Base-by-base conservation (phyloP, 1,140 invertebrate genomes). In the Asobara japonica region DNA sequence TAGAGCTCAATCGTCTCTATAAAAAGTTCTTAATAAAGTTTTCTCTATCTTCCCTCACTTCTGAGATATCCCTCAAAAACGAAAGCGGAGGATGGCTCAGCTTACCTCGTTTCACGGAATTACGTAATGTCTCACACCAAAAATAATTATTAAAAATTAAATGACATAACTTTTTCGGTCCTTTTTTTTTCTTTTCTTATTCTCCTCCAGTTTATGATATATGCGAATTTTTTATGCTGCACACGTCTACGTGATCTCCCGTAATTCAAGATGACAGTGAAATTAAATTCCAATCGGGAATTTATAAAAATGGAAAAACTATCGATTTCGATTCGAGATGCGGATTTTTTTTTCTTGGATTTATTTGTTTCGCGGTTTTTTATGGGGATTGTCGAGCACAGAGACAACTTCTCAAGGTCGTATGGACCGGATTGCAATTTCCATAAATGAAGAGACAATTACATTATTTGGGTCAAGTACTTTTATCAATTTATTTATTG, bases 361-460 rank as follows among this genome's bases (percentile, higher is more conserved):
- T n/a, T 45, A n/a, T 45, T 45, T 27, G 51, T 56, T 56, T 22
- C 25, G 41, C 0, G 11, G 4, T 56, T 56, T 56, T 56, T 56
- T 25, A 56, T 56, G 51, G 51, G 20, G 20, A 56, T 56, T 56
- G n/a, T 51, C 51, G 51, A 45, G 41, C 18, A 16, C n/a, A 45
- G 22, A 56, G 22, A 25, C 51, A 56, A 18, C 13, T 56, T 56
- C 18, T 22, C 25, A 56, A 56, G 51, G 51, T 56, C 51, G 22
- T 56, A 11, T 56, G 51, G 51, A 56, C 22, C 18, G 22, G 22
- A 56, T 22, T 22, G 22, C 51, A 11, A 45, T 27, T 27, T 56
- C 51, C 51, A 56, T 56, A 56, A 56, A 56, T 56, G 51, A 22
- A 56, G 22, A 27, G 20, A 56, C 51, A 56, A 56, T 56, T 56